phyloP scores from a whole-genome alignment of 2,888 invertebrate species.

The Augochlorella aurata region DNA sequence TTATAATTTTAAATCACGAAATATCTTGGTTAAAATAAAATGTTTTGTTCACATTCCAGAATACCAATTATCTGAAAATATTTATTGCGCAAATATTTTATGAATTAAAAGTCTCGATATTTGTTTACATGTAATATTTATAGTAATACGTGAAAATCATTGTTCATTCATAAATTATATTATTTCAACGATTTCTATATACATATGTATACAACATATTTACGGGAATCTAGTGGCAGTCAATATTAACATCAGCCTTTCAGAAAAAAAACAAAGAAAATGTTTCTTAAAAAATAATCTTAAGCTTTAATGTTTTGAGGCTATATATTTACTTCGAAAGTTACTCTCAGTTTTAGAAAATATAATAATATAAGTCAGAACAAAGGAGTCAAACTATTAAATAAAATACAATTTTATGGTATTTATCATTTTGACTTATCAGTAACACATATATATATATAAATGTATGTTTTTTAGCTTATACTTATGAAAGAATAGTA shows the following conservation, averaged over 20 bases:
- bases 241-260: conserved; percentile 54
- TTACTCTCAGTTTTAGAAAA: conserved; percentile 34
- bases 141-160: conserved; percentile 24
- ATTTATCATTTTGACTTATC: conserved; percentile 29
- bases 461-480: conserved; percentile 51
- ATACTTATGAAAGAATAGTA: conserved; percentile 34
- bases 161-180: conserved; percentile 37
- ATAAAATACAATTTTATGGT: conserved; percentile 36
- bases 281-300: conserved; percentile 37
- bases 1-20: conserved; percentile 32
- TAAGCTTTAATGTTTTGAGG: conserved; percentile 44
- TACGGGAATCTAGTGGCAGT: conserved; percentile 44
- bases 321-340: conserved; percentile 24
- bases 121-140: conserved; percentile 33
- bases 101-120: conserved; percentile 37
- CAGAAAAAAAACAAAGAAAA: conserved; percentile 29
- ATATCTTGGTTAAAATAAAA: conserved; percentile 48
- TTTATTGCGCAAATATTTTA: conserved; percentile 39
- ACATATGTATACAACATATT: background rate
- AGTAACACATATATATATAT: conserved; percentile 28
- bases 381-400: conserved; percentile 35
- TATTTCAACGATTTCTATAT: conserved; percentile 26
- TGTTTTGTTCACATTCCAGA: conserved; percentile 54
- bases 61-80: conserved; percentile 40
- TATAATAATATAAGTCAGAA: conserved; percentile 35